Evolutionary conservation across 2,888 invertebrate species (phyloP), one percentile per base, ranked within the genome.

Genomic region (Uropetala carovei): DNA sequence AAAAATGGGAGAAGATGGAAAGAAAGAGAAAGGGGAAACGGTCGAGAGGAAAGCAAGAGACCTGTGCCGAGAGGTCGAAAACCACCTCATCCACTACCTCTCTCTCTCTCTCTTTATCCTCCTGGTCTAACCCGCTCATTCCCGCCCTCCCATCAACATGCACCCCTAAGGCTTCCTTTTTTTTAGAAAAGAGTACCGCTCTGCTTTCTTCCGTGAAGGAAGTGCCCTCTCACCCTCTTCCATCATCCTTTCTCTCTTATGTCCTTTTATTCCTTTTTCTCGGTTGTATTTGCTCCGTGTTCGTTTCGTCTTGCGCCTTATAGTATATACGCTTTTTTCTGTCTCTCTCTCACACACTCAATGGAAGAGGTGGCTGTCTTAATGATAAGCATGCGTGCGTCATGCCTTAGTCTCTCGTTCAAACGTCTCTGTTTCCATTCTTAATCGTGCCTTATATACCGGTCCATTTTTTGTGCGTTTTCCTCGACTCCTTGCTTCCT

Each of bases 11-110:
- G 43, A 64, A 8, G 89, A 18, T 22, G 7, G 64, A 18, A 89
- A 43, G 89, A 64, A 64, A n/a, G 89, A 64, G 85, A 85, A 85
- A 85, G 85, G 85, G 57, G 57, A 56, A 5, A 56, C n/a, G 13
- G 84, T 84, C 14, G 85, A 58, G 85, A 58, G 83, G 30, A 30
- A 27, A 18, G 83, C 9, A 57, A 22, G 22, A 22, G 81, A 18
- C n/a, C n/a, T n/a, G n/a, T 22, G 81, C 27, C 81, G 81, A 30
- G 82, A 82, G 82, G 30, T 27, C 27, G 13, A 57, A 43, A 58
- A 43, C 18, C 86, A 13, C 59, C 13, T 81, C 13, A 27, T 14
- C 22, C 14, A 60, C 27, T 8, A 27, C 75, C 75, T 27, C 83
- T 18, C 56, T 11, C 27, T 27, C 27, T 27, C 14, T 82, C 82